A percentile compares a stretch with the other conserved stretches of the same genome.
Conservation (phyloP, 2,113 vertebrate species). For the Caloenas nicobarica region DNA sequence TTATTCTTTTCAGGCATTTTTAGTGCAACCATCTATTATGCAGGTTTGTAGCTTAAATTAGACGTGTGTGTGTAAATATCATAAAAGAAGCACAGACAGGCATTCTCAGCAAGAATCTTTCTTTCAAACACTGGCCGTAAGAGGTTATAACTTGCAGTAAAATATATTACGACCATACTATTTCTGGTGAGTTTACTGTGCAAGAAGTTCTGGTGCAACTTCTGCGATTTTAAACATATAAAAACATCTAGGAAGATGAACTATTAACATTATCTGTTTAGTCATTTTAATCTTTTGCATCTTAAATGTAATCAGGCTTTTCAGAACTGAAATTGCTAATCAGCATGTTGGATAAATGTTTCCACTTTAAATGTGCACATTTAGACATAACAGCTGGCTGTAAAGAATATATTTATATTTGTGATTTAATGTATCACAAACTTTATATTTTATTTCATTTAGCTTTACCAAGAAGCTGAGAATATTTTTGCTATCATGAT, state of each 20-base stretch:
- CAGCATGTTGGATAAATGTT: slow-evolving; percentile 74
- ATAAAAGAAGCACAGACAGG: slow-evolving; percentile 1
- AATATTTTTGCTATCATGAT: slow-evolving; percentile 58
- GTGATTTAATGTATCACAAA: slow-evolving; percentile 78
- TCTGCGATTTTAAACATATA: slow-evolving; percentile 62
- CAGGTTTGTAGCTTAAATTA: slow-evolving; percentile 14
- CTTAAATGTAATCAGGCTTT: slow-evolving; percentile 75
- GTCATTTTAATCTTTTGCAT: slow-evolving; percentile 78
- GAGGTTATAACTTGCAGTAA: neutral
- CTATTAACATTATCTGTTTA: slow-evolving; percentile 75
- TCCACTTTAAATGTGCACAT: slow-evolving; percentile 69
- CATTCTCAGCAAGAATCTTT: neutral
- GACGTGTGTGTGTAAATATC: slow-evolving; percentile 5
- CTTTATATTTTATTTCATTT: slow-evolving; percentile 75
- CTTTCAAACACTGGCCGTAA: neutral
- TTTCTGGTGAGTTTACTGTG: slow-evolving; percentile 20
- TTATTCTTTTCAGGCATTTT: slow-evolving; percentile 28
- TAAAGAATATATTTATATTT: slow-evolving; percentile 80
- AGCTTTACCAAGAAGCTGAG: slow-evolving; percentile 62
- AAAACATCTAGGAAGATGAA: slow-evolving; percentile 74
- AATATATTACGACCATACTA: neutral
- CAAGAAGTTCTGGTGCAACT: slow-evolving; percentile 38
- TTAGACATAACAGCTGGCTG: slow-evolving; percentile 73
- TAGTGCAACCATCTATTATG: slow-evolving; percentile 5
- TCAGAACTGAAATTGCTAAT: slow-evolving; percentile 78